phyloP scores from a whole-genome alignment of 1,140 invertebrate species.

The Drosophila sp. region DNA sequence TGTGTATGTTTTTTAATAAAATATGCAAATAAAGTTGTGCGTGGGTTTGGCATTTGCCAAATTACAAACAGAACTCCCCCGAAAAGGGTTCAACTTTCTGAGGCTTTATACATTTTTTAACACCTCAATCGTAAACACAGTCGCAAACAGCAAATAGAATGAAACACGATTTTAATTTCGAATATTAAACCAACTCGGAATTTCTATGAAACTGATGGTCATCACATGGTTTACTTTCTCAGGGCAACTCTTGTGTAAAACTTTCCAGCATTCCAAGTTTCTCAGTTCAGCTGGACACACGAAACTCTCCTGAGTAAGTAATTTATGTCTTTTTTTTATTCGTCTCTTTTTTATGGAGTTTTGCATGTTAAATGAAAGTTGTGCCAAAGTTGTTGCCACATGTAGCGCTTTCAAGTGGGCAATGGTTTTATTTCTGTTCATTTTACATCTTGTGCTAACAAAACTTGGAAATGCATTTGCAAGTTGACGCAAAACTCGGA shows the following conservation, averaged over 20 bases:
- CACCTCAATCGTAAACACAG: slow-evolving; percentile 32
- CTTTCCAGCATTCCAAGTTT: slow-evolving; percentile 17
- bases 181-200: slow-evolving; percentile 50
- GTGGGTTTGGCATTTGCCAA: slow-evolving; percentile 50
- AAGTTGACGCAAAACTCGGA: slow-evolving; percentile 10
- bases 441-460: slow-evolving; percentile 5
- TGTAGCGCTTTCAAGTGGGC: slow-evolving; percentile 30
- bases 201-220: slow-evolving; percentile 21
- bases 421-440: slow-evolving; percentile 26
- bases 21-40: slow-evolving; percentile 72
- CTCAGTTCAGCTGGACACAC: slow-evolving; percentile 21
- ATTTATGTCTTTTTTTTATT: slow-evolving; percentile 33
- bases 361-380: slow-evolving; percentile 45
- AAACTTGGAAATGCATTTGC: slow-evolving; percentile 7
- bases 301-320: slow-evolving; percentile 27
- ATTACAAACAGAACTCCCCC: slow-evolving; percentile 44
- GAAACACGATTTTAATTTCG: slow-evolving; percentile 66
- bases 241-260: neutral
- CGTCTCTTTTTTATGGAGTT: slow-evolving; percentile 33
- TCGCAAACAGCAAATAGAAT: slow-evolving; percentile 43
- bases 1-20: slow-evolving; percentile 57
- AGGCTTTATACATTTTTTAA: slow-evolving; percentile 50
- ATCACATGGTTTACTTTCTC: neutral
- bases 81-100: slow-evolving; percentile 42
- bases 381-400: slow-evolving; percentile 42